Evolutionary conservation across 2,797 vertebrate genomes (phyloP).

Genomic region (Cryptoprocta ferox): DNA sequence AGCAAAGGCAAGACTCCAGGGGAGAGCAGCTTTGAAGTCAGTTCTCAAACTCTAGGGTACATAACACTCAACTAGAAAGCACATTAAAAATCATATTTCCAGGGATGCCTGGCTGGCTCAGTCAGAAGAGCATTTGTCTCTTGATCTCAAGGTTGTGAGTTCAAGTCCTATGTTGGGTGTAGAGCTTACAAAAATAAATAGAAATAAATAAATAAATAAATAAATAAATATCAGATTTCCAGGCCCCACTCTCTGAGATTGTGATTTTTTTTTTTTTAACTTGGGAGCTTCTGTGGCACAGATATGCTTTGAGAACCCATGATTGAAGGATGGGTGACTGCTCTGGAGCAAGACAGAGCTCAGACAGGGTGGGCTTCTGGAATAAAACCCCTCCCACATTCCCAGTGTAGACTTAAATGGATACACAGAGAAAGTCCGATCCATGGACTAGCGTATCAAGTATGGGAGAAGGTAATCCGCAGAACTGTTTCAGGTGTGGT

Average conservation of each 20-base stretch:
- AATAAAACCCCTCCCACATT: background rate
- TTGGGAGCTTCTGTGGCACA: background rate
- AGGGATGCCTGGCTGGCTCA: background rate
- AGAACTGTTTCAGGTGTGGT: background rate
- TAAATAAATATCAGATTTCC: background rate
- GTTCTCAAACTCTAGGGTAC: background rate
- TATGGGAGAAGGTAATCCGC: background rate
- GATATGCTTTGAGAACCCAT: background rate
- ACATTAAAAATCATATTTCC: background rate
- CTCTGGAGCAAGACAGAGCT: background rate
- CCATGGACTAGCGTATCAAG: background rate
- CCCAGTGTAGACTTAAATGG: background rate
- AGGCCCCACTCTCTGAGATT: background rate
- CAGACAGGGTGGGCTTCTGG: background rate
- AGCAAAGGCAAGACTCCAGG: background rate
- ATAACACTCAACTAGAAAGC: background rate
- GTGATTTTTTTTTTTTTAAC: background rate
- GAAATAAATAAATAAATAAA: background rate
- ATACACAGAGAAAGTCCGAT: background rate
- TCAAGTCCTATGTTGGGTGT: background rate
- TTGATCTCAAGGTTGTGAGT: background rate
- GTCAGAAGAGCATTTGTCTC: background rate
- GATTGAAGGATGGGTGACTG: background rate
- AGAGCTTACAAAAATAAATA: background rate
- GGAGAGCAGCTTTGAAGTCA: background rate